Base-by-base conservation (phyloP, 2,797 vertebrate genomes). In the Myiotriccus ornatus region DNA sequence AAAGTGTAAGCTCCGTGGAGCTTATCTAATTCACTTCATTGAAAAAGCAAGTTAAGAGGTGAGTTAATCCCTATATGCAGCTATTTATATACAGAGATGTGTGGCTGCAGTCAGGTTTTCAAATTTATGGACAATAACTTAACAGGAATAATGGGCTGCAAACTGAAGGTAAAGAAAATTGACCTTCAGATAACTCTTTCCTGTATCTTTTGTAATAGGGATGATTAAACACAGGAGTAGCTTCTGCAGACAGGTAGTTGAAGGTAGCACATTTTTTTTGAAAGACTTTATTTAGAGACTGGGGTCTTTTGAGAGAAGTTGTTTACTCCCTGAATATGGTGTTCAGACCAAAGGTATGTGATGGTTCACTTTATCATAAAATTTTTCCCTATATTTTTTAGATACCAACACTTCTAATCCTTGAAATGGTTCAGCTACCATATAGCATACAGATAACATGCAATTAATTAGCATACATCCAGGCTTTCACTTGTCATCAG, bases 291-390 rank as follows among this genome's bases (percentile, higher is more conserved):
- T 55, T 37, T 39, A 30, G 30, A 55, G 46, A 44, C 39, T n/a
- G 25, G 2, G 5, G 16, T 68, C 10, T 78, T 84, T 20, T 37
- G 22, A 78, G 37, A 49, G 21, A 68, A 75, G 49, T 59, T 59
- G n/a, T 80, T 91, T 52, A 25, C 21, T 68, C 9, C 27, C 27
- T 76, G 28, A 47, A 18, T 30, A 17, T 39, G 16, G 3, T 0
- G 0, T 50, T 49, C 0, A 0, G 43, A 12, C 30, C 46, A 53
- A 32, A 76, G 6, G 14, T 63, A 68, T 57, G 27, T 68, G 15
- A 32, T 70, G 6, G 9, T 68, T 90, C 34, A 50, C 2, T 25
- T 32, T 44, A 3, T 65, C 35, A 21, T 3, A 62, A 35, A 43
- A 39, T 78, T 82, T 89, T 88, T 37, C 27, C 11, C 6, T 7